These are phyloP conservation scores for Xestobium rufovillosum DNA, from an alignment of 2,888 invertebrate genomes.

Conservation along the genomic window DNA sequence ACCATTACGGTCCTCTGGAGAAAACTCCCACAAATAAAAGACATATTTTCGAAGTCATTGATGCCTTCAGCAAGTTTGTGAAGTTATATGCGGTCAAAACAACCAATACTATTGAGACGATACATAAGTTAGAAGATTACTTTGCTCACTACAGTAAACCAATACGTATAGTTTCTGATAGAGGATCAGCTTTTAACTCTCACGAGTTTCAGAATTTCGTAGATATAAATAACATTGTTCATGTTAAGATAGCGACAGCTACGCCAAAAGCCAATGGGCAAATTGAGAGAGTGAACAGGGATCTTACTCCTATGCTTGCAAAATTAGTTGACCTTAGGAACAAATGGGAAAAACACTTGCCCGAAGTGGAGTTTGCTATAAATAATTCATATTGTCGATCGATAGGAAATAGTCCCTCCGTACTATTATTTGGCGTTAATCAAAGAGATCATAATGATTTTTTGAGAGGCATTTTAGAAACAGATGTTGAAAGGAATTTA, in stretches of 20 bases:
- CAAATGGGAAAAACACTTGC: too few species aligned
- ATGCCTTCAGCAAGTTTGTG: conserved; percentile 29
- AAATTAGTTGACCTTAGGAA: conserved; percentile 16
- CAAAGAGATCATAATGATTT: too few species aligned
- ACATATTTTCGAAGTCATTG: conserved; percentile 27
- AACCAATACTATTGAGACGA: conserved; percentile 20
- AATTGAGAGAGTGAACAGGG: conserved; percentile 25
- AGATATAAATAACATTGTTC: too few species aligned
- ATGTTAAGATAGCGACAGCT: conserved; percentile 26
- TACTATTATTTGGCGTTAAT: too few species aligned
- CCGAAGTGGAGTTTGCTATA: too few species aligned
- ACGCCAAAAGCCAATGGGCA: conserved; percentile 32
- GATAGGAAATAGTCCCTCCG: too few species aligned
- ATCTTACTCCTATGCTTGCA: conserved; percentile 24
- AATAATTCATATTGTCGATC: too few species aligned
- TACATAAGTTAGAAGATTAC: conserved; percentile 23
- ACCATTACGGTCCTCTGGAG: conserved; percentile 28
- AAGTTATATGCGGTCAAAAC: conserved; percentile 24
- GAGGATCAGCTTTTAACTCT: conserved; percentile 29
- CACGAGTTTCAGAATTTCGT: conserved; percentile 25
- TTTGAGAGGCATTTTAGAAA: too few species aligned
- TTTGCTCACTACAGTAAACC: conserved; percentile 26
- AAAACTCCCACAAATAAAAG: conserved; percentile 17
- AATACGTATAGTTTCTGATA: conserved; percentile 24
- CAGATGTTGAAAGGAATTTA: too few species aligned